Conservation (phyloP, 2,797 vertebrate genomes). For the Meriones psammophilus region DNA sequence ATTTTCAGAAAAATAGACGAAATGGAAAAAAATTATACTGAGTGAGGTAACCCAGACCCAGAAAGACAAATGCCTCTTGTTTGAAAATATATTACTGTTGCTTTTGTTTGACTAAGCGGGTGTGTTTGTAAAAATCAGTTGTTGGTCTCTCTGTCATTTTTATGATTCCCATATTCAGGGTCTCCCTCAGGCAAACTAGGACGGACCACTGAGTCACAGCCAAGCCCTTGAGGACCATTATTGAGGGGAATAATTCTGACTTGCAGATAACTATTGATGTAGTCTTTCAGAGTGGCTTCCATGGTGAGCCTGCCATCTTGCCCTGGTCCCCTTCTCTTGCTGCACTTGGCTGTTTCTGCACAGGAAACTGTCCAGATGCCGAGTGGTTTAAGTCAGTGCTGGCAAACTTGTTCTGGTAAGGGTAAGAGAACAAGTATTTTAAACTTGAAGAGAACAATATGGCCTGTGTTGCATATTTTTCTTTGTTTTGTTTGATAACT, state of each 20-base stretch:
- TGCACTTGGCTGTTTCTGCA: background rate
- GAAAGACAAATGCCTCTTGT: background rate
- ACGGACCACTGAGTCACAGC: background rate
- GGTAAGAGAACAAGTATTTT: background rate
- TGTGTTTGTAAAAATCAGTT: slow-evolving; percentile 16
- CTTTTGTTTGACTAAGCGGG: slow-evolving; percentile 8
- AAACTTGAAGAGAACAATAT: background rate
- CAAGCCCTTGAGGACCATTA: background rate
- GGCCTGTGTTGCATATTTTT: slow-evolving; percentile 19
- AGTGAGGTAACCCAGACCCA: background rate
- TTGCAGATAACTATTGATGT: background rate
- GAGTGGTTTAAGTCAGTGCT: background rate
- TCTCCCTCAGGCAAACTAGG: background rate
- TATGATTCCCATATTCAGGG: background rate
- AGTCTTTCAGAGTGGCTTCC: background rate
- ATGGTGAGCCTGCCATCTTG: background rate
- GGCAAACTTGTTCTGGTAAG: background rate
- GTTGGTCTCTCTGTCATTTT: background rate
- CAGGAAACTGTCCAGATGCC: background rate
- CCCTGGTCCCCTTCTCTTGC: fast-evolving
- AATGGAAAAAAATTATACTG: background rate
- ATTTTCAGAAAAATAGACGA: background rate
- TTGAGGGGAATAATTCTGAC: background rate
- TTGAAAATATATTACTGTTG: background rate
- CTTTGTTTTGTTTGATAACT: slow-evolving; percentile 43